Conservation (phyloP, 2,797 vertebrate genomes). For the Sebastes alutus region DNA sequence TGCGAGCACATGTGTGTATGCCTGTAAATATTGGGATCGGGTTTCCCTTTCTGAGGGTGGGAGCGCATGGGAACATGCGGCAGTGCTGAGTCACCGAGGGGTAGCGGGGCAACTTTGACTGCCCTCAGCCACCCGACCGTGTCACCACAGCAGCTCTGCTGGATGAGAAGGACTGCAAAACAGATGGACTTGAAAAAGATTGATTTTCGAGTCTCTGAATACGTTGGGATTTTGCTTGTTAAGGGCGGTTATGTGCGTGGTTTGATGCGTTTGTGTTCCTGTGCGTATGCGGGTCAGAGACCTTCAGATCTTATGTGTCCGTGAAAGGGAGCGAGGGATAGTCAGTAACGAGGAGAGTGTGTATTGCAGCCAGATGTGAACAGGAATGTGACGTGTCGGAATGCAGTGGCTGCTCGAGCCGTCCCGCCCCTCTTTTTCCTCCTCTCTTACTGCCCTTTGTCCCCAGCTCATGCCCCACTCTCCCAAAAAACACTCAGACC, state of each 20-base stretch:
- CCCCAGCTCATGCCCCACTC: slow-evolving; percentile 55
- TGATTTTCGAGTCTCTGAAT: background rate
- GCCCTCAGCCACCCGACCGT: slow-evolving; percentile 16
- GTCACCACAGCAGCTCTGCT: background rate
- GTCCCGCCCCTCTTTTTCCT: slow-evolving; percentile 60
- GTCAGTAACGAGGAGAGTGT: slow-evolving; percentile 68
- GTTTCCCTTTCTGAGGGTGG: slow-evolving; percentile 68
- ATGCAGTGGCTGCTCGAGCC: slow-evolving; percentile 76
- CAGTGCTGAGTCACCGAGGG: slow-evolving; percentile 78
- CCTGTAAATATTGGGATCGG: slow-evolving; percentile 77
- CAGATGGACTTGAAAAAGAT: background rate
- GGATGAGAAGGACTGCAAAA: background rate
- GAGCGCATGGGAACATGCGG: slow-evolving; percentile 73
- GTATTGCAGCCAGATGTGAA: slow-evolving; percentile 88
- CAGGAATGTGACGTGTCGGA: slow-evolving; percentile 86
- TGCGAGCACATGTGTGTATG: slow-evolving; percentile 53
- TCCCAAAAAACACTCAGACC: slow-evolving; percentile 6
- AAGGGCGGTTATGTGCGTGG: background rate
- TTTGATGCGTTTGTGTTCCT: slow-evolving; percentile 8
- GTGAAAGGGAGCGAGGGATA: slow-evolving; percentile 59
- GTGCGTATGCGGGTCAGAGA: slow-evolving; percentile 35
- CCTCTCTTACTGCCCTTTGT: slow-evolving; percentile 66
- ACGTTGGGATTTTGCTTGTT: background rate
- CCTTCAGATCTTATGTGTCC: slow-evolving; percentile 56
- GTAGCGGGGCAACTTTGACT: slow-evolving; percentile 49